Evolutionary conservation across 2,888 invertebrate species (phyloP), one percentile per base, ranked within the genome.

Genomic region (Alloscopus bannaensis): DNA sequence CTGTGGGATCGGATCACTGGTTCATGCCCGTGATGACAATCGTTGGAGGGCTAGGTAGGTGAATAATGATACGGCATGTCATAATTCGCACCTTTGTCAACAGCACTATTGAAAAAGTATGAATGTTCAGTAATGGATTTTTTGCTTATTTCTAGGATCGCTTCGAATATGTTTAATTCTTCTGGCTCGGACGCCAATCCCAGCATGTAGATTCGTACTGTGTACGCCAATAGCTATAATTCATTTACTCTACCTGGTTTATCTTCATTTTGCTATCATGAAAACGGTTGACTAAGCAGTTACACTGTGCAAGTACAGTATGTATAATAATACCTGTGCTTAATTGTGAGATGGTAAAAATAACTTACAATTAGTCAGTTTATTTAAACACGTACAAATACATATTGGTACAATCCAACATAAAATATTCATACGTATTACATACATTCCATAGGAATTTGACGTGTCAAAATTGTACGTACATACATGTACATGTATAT

Each of bases 231-330:
- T 90, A 45, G 88, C 89, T 11, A 87, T 89, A 52, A 84, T 88
- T 64, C 90, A 91, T 86, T 87, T 90, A 24, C 86, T 91, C 66
- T 90, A 89, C 86, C 85, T 90, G n/a, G 87, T 90, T 57, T 90
- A 89, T 86, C 86, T 90, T 70, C 90, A 90, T 87, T 90, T 90
- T 87, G 88, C 89, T 2, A 90, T 89, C 84, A 89, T 90, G 89
- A 85, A 82, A 71, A 79, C 26, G 11, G 42, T 73, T 62, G 66
- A 66, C 50, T 78, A 78, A 31, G 8, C 36, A 36, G 36, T 36
- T 8, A n/a, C n/a, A n/a, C n/a, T n/a, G n/a, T n/a, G n/a, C n/a
- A n/a, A n/a, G n/a, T n/a, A n/a, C n/a, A n/a, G n/a, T n/a, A n/a
- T n/a, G n/a, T n/a, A n/a, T n/a, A n/a, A n/a, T n/a, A n/a, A n/a